A percentile compares a stretch with the other conserved stretches of the same genome.
Conservation (phyloP, 2,797 vertebrate genomes). For the Lateolabrax maculatus region DNA sequence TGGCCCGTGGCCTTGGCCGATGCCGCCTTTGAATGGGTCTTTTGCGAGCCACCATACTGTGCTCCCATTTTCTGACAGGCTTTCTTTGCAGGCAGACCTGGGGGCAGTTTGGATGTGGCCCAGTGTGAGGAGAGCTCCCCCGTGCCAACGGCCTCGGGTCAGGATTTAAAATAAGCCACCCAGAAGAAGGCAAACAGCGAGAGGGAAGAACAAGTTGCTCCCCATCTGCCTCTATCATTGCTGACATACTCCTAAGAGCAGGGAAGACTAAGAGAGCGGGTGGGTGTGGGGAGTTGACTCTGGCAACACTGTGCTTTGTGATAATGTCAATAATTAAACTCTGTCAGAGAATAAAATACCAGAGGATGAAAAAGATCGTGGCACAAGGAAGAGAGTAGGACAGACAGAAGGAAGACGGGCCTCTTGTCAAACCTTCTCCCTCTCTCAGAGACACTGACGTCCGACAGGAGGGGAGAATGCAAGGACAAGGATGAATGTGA, state of each 20-base stretch:
- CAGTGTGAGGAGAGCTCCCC: constrained; percentile 32
- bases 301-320: constrained; percentile 29
- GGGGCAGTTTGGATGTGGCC: constrained; percentile 51
- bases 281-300: constrained; percentile 32
- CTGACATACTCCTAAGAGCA: constrained; percentile 26
- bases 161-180: constrained; percentile 59
- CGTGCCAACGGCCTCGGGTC: constrained; percentile 62
- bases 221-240: constrained; percentile 49
- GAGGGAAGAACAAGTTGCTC: constrained; percentile 16
- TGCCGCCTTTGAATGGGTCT: constrained; percentile 19
- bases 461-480: not conserved
- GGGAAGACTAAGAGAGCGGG: constrained; percentile 1
- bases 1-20: constrained; percentile 26
- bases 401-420: not conserved
- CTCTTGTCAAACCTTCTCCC: not conserved
- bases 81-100: constrained; percentile 52
- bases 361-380: constrained; percentile 5
- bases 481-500: constrained; percentile 1
- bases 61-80: constrained; percentile 64
- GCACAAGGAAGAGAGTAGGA: not conserved
- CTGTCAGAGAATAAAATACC: constrained; percentile 16
- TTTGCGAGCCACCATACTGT: constrained; percentile 60
- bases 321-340: constrained; percentile 65
- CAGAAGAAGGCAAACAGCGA: constrained; percentile 45
- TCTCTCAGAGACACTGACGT: not conserved